Base-by-base conservation (phyloP, 2,888 invertebrate genomes). In the Nipponacmea schrenckii region DNA sequence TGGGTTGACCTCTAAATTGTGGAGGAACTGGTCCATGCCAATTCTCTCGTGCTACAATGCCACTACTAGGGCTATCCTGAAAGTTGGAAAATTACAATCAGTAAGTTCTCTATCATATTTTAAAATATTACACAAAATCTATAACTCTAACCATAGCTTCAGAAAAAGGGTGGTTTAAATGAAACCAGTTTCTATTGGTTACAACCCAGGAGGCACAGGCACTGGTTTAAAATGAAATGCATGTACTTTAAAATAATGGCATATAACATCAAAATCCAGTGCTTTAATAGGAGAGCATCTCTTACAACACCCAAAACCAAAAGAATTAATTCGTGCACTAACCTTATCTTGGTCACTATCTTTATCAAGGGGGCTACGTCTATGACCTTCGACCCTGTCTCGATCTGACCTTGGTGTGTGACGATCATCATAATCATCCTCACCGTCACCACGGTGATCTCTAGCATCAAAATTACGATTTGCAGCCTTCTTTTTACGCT, bases 21-120 rank as follows among this genome's bases (percentile, higher is more conserved):
- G 82, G 83, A 64, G 82, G 84, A 62, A 82, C 81, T n/a, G 80
- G 83, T 64, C 82, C 83, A 39, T 78, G 78, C 86, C 86, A 86
- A 27, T 79, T 83, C 68, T 86, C 86, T 71, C 84, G 72, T n/a
- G 81, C 20, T 24, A 39, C 68, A 77, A 67, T 31, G 70, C 71
- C 56, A n/a, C 78, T 76, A n/a, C 81, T 80, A 63, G 77, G 78
- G 20, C 81, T 81, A 68, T 79, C 79, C 82, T 82, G 48, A 26
- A 77, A 72, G 48, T 31, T 15, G 5, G 4, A 27, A 24, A 27
- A 12, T 27, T 64, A 26, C 20, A 26, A 64, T 26, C 20, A 46
- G 20, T 67, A 20, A 14, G 46, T 14, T 20, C 20, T n/a, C 48
- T 45, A 64, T 14, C 17, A 62, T n/a, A n/a, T 12, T n/a, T n/a